Percentiles rank a stretch among this genome's conserved stretches.
These are phyloP conservation scores for Dasyornis broadbenti DNA, from an alignment of 2,113 vertebrate species.

Conservation along the genomic window DNA sequence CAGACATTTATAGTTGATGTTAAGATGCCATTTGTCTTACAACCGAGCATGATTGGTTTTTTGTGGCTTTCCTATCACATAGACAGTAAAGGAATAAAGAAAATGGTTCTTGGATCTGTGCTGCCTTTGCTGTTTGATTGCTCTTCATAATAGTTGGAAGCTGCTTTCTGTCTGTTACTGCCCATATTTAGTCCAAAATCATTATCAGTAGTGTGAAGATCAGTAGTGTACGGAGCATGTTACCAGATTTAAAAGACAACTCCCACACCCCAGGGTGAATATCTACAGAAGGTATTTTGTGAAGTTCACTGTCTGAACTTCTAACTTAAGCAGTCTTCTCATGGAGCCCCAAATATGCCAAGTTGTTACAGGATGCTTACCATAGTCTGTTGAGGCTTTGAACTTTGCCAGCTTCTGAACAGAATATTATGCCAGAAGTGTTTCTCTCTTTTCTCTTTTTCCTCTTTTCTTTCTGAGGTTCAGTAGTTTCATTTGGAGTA, in stretches of 20 bases:
- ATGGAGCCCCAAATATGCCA: background rate
- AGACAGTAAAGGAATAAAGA: background rate
- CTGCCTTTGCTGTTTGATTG: background rate
- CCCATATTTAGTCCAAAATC: background rate
- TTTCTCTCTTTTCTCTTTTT: background rate
- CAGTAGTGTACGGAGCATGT: rapidly evolving
- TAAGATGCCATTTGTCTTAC: background rate
- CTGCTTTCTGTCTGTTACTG: background rate
- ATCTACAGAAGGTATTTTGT: background rate
- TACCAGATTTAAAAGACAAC: background rate
- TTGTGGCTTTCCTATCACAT: background rate
- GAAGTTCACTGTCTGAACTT: background rate
- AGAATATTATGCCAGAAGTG: background rate
- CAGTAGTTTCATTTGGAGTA: background rate
- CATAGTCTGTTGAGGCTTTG: background rate
- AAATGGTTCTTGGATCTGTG: background rate
- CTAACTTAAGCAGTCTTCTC: background rate
- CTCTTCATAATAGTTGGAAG: background rate
- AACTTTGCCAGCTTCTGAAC: background rate
- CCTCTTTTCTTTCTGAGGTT: background rate
- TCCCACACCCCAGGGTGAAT: background rate
- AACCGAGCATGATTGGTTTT: background rate
- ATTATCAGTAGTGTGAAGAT: background rate
- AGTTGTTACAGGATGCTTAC: background rate
- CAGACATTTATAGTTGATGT: background rate